A percentile compares a stretch with the other conserved stretches of the same genome.
These are phyloP conservation scores for Okapia johnstoni DNA, from an alignment of 2,113 vertebrate species.

Conservation along the genomic window DNA sequence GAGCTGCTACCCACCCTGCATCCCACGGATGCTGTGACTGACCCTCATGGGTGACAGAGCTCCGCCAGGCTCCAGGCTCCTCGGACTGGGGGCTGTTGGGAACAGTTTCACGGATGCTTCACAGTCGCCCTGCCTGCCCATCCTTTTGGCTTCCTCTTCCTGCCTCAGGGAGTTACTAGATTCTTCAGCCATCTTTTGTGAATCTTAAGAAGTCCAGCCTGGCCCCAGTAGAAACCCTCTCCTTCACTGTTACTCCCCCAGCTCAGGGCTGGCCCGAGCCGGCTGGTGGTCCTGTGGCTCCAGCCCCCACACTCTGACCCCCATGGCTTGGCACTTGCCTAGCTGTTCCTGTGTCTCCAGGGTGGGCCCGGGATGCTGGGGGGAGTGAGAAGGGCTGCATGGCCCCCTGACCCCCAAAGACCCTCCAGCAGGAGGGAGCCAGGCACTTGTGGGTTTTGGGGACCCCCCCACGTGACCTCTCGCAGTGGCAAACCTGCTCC, in stretches of 20 bases:
- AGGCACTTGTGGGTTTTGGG: neutral
- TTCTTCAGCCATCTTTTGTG: neutral
- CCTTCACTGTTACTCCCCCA: too few species aligned
- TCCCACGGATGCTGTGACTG: accelerated
- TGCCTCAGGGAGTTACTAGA: neutral
- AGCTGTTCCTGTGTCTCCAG: neutral
- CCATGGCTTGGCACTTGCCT: neutral
- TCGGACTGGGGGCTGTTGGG: accelerated
- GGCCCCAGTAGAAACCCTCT: neutral
- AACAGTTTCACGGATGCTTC: accelerated
- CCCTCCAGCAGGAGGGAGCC: neutral
- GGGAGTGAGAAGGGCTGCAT: neutral
- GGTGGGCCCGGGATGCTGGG: neutral
- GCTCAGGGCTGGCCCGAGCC: neutral
- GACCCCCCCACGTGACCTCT: too few species aligned
- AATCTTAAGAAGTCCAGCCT: neutral
- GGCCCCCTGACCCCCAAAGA: neutral
- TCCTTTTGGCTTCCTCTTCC: neutral
- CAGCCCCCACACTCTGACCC: accelerated
- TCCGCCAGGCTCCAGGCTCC: neutral
- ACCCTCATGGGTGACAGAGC: too few species aligned
- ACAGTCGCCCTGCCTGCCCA: accelerated
- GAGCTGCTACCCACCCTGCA: accelerated
- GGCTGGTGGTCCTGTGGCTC: neutral
- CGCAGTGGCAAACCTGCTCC: neutral